These are phyloP conservation scores for Epinotia ramella DNA, from an alignment of 2,888 invertebrate genomes.

Conservation along the genomic window DNA sequence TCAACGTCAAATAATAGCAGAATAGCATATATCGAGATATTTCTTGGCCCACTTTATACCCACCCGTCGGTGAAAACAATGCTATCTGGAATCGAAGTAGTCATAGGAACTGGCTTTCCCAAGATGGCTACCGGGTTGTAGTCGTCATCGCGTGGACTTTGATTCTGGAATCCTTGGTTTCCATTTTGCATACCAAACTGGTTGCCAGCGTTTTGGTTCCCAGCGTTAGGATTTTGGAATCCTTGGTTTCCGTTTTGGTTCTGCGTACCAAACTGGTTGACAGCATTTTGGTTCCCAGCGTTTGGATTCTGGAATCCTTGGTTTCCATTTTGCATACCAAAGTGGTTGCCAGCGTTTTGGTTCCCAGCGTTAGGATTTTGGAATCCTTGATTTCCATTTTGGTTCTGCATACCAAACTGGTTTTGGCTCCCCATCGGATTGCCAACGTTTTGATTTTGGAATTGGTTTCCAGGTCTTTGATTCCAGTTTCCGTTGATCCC, in stretches of 20 bases:
- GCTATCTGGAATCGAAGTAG: slow-evolving; percentile 47
- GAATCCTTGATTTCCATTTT: slow-evolving; percentile 1
- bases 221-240: background rate
- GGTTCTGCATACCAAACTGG: background rate
- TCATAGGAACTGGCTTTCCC: slow-evolving; percentile 55
- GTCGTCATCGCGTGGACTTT: slow-evolving; percentile 34
- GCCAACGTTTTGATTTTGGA: background rate
- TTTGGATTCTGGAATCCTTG: background rate
- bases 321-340: background rate
- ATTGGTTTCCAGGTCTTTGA: slow-evolving; percentile 16
- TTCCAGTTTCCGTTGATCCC: slow-evolving; percentile 11
- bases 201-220: background rate
- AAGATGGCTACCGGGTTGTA: slow-evolving; percentile 50
- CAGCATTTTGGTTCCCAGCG: background rate
- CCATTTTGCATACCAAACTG: slow-evolving; percentile 12
- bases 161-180: slow-evolving; percentile 40
- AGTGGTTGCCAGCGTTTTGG: background rate
- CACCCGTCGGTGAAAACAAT: slow-evolving; percentile 54
- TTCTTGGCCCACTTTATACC: slow-evolving; percentile 43
- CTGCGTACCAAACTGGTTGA: background rate
- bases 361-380: background rate
- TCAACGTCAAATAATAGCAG: slow-evolving; percentile 8
- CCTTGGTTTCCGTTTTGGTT: background rate
- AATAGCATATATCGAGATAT: background rate
- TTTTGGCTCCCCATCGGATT: background rate